A percentile compares a stretch with the other conserved stretches of the same genome.
Conservation (phyloP, 2,797 vertebrate genomes). For the Sebastes vulpes region DNA sequence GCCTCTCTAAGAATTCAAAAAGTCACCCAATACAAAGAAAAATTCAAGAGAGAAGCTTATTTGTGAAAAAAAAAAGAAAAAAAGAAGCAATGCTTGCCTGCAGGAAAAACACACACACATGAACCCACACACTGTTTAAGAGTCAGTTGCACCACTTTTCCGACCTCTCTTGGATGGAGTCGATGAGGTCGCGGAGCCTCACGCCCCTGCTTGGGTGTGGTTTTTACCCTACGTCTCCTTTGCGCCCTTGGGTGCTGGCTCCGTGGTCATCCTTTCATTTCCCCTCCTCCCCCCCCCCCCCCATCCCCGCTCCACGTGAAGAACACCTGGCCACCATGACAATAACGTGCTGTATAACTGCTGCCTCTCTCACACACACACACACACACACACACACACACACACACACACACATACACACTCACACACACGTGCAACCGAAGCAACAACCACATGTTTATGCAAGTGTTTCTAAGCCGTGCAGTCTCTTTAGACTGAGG, state of each 20-base stretch:
- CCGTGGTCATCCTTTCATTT: slow-evolving; percentile 71
- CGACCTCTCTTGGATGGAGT: slow-evolving; percentile 52
- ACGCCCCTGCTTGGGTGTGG: slow-evolving; percentile 50
- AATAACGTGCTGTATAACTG: slow-evolving; percentile 10
- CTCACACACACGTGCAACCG: background rate
- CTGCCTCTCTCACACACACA: background rate
- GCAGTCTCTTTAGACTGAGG: background rate
- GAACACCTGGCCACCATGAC: slow-evolving; percentile 33
- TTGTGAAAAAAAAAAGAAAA: background rate
- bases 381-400: background rate
- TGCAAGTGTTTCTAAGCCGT: slow-evolving; percentile 45
- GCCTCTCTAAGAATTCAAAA: slow-evolving; percentile 81
- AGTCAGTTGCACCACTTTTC: slow-evolving; percentile 79
- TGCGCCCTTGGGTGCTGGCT: slow-evolving; percentile 14
- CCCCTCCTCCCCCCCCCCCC: slow-evolving; percentile 17
- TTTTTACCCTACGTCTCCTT: slow-evolving; percentile 43
- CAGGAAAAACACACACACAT: slow-evolving; percentile 17
- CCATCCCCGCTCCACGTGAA: background rate
- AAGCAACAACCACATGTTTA: slow-evolving; percentile 49
- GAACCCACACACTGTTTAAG: slow-evolving; percentile 25
- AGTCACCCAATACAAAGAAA: slow-evolving; percentile 72
- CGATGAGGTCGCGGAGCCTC: slow-evolving; percentile 19
- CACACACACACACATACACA: background rate
- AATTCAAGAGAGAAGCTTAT: slow-evolving; percentile 14
- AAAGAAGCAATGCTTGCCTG: background rate